Evolutionary conservation across 2,113 vertebrate species (phyloP), one percentile per base, ranked within the genome.

Genomic region (Candoia aspera): DNA sequence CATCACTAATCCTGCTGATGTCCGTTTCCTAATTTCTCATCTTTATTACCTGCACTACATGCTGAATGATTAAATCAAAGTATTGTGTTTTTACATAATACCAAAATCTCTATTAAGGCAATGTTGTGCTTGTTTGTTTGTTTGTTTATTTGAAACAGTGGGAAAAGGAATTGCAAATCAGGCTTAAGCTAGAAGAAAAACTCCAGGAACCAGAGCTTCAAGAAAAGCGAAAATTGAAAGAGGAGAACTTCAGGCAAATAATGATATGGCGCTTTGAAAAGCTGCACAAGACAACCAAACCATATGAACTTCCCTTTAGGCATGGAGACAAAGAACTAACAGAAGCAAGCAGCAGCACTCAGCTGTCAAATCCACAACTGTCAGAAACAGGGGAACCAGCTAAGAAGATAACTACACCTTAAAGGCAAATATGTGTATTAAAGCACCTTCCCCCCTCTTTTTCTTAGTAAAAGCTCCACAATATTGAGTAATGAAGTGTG

Each of bases 231-330:
- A 89, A 85, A 87, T 19, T 90, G 33, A 86, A 95, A 29, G 33
- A 94, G 88, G 55, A 91, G 0, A 42, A 54, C 60, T 95, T 95
- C 21, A 94, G 33, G 64, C 84, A 96, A 95, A 87, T 92, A 86
- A 95, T 95, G 91, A 96, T 95, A 92, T 96, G 23, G 91, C 88
- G 91, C 93, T 60, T 93, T 86, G 94, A 96, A 83, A 96, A 95
- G 42, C 23, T 97, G 33, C 90, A 85, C 3, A 96, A 95, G 89
- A 94, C 95, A 93, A 96, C 92, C 8, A 97, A 96, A 59, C 86
- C 94, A 1, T 96, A 89, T 24, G 91, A 95, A n/a, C 92, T 97
- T 19, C 87, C 86, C 92, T 59, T 89, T 6, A 57, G 79, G 54
- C 54, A 55, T 3, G 73, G 62, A 85, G 26, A 87, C 2, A 33